Percentiles rank a stretch among this genome's conserved stretches.
These are phyloP conservation scores for Psettodes erumei DNA, from an alignment of 2,113 vertebrate genomes.

Conservation along the genomic window DNA sequence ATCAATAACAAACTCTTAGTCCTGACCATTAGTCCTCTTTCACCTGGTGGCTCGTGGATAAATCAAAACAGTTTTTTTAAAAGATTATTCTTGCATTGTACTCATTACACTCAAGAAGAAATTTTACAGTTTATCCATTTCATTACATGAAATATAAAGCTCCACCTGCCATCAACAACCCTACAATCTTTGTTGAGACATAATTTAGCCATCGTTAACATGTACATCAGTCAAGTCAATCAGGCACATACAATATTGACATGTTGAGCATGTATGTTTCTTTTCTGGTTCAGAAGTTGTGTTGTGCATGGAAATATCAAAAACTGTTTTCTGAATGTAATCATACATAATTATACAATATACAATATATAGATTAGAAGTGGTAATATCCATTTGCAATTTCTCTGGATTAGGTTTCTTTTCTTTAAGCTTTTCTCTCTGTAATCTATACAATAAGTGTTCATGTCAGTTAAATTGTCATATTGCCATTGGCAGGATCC, in stretches of 20 bases:
- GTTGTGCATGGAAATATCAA: too few relatives aligned
- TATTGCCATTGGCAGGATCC: background rate
- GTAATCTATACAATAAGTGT: background rate
- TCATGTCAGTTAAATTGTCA: too few relatives aligned
- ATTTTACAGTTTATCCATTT: background rate
- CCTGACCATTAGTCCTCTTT: too few relatives aligned
- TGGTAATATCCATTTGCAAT: background rate
- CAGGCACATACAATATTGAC: slow-evolving; percentile 32
- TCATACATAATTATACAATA: too few relatives aligned
- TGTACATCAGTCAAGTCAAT: background rate
- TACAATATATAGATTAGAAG: too few relatives aligned
- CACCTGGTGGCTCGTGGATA: background rate
- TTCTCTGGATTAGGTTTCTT: background rate
- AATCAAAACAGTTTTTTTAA: background rate
- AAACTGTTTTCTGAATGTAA: too few relatives aligned
- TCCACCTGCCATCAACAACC: background rate
- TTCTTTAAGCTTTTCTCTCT: background rate
- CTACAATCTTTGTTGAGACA: background rate
- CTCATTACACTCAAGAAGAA: slow-evolving; percentile 10
- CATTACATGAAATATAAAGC: background rate
- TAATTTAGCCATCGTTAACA: background rate
- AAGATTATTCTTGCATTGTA: background rate
- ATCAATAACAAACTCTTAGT: too few relatives aligned
- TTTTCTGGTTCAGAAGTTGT: slow-evolving; percentile 47
- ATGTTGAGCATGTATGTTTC: slow-evolving; percentile 53